Evolutionary conservation across 1,140 invertebrate genomes (phyloP), one percentile per base, ranked within the genome.

Genomic region (Ips nitidus): DNA sequence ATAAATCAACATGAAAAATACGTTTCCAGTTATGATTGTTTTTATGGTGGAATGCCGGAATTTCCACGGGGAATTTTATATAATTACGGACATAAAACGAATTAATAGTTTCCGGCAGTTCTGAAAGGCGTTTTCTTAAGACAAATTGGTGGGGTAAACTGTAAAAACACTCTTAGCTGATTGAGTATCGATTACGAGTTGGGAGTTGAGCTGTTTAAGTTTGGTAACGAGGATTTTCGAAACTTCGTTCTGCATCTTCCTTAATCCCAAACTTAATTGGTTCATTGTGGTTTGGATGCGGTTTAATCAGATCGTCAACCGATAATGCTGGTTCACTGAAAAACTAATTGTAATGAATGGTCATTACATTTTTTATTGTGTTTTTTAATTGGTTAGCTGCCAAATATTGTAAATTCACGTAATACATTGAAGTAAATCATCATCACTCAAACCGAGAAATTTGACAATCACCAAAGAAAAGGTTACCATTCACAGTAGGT

Each of bases 231-330:
- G 37, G 43, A 52, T 22, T 61, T 38, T 38, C 22, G n/a, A 61
- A 61, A 61, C 3, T 61, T 38, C 45, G 60, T 62, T 43, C 43
- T 52, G 42, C 43, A 52, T 62, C 60, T 50, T 52, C 60, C 60
- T 62, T 62, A 62, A 62, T 50, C 60, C 60, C 3, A 38, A 62
- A 42, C 60, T 50, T 62, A 62, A 62, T 62, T 62, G 45, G 60
- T 52, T 47, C 37, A 62, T 62, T 62, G 60, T 22, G 43, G 22
- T 38, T 45, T n/a, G 36, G 60, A 50, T 50, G 45, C 45, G 45
- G 6, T 50, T 50, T 50, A 50, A 50, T 50, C 45, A 50, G 45
- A 50, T 50, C 53, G n/a, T 56, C 53, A 6, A 56, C 22, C 7
- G 53, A 56, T 22, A 56, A 37, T 56, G 38, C 7, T 6, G 38